phyloP scores from a whole-genome alignment of 2,113 vertebrate species.

The Phaethornis superciliosus region DNA sequence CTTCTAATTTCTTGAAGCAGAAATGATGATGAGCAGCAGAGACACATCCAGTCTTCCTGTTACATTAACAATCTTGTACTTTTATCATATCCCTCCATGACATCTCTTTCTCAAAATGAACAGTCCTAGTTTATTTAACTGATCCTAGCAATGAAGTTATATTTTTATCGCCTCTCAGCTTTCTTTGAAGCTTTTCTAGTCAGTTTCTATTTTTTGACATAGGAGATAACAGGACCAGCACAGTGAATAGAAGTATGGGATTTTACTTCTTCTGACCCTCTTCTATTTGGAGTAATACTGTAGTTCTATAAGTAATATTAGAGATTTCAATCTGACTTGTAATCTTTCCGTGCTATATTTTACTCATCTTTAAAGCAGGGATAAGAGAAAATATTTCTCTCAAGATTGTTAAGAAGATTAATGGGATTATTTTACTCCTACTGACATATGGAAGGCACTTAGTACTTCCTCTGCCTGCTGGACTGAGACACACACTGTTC shows the following conservation, averaged over 20 bases:
- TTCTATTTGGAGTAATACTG: neutral
- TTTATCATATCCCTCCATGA: neutral
- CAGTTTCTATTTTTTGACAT: neutral
- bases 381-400: neutral
- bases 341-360: neutral
- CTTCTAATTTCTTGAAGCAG: neutral
- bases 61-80: neutral
- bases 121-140: neutral
- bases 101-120: neutral
- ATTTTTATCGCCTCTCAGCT: neutral
- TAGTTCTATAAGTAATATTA: neutral
- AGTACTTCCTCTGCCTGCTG: neutral
- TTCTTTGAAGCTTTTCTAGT: neutral
- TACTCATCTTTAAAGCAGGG: neutral
- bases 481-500: neutral
- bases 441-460: neutral
- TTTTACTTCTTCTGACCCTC: neutral
- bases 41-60: neutral
- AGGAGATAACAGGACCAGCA: neutral
- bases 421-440: neutral
- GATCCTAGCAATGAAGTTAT: neutral
- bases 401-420: neutral
- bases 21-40: neutral
- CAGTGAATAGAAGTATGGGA: neutral
- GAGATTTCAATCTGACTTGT: neutral